phyloP scores from a whole-genome alignment of 2,888 invertebrate species.

The Hylaea fasciaria region DNA sequence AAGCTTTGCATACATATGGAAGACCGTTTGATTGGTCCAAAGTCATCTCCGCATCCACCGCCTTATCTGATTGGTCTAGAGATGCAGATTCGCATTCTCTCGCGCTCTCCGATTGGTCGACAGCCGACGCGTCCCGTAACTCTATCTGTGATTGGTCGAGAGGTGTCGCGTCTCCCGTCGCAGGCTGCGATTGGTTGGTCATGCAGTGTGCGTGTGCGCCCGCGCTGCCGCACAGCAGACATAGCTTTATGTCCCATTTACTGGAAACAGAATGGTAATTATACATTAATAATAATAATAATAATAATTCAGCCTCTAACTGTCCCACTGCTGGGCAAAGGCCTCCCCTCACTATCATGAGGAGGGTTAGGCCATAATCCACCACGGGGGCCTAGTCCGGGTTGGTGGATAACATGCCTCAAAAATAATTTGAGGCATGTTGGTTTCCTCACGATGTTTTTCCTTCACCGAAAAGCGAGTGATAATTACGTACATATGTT shows the following conservation, averaged over 20 bases:
- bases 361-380: too few species aligned
- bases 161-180: not conserved
- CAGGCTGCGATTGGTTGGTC: slow-evolving; percentile 16
- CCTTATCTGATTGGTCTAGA: not conserved
- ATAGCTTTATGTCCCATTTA: slow-evolving; percentile 65
- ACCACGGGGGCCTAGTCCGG: too few species aligned
- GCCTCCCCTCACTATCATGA: too few species aligned
- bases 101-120: not conserved
- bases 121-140: not conserved
- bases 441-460: too few species aligned
- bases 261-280: slow-evolving; percentile 50
- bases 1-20: slow-evolving; percentile 54
- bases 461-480: too few species aligned
- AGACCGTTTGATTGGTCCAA: slow-evolving; percentile 3
- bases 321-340: too few species aligned
- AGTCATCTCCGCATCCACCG: slow-evolving; percentile 17
- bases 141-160: slow-evolving; percentile 4
- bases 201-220: slow-evolving; percentile 60
- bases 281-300: slow-evolving; percentile 3
- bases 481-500: too few species aligned
- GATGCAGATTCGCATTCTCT: not conserved
- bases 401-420: too few species aligned
- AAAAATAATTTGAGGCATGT: too few species aligned
- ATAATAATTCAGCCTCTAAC: not conserved
- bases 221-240: slow-evolving; percentile 69